Evolutionary conservation across 2,797 vertebrate genomes (phyloP).

Genomic region (Prunella strophiata): DNA sequence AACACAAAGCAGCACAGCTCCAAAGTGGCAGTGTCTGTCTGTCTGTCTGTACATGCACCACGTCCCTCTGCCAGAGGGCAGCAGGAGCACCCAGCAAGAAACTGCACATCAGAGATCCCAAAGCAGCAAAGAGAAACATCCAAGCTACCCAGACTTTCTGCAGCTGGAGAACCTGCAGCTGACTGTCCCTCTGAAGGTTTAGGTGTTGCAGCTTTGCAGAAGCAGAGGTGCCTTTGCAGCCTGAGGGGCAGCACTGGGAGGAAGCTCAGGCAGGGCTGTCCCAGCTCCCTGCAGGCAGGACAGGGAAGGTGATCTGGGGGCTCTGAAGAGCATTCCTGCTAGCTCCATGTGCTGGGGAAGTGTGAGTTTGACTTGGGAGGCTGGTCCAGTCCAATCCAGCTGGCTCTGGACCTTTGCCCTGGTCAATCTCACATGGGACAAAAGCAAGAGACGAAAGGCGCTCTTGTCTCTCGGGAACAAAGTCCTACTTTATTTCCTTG

Average conservation of each 20-base stretch:
- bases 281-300: neutral
- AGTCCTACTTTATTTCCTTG: no score
- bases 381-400: no score
- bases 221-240: neutral
- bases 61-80: neutral
- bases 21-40: neutral
- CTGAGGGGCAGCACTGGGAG: neutral
- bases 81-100: neutral
- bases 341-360: neutral
- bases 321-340: neutral
- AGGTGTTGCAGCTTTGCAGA: neutral
- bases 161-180: neutral
- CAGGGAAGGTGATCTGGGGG: neutral
- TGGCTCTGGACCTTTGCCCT: no score
- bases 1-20: neutral
- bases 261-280: neutral
- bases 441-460: no score
- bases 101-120: neutral
- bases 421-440: no score
- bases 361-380: no score
- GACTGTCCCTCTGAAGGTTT: neutral
- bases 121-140: neutral
- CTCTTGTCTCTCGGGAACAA: no score
- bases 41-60: fast-evolving
- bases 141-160: neutral